Conservation (phyloP, 2,797 vertebrate species). For the Halcyon chelicuti region DNA sequence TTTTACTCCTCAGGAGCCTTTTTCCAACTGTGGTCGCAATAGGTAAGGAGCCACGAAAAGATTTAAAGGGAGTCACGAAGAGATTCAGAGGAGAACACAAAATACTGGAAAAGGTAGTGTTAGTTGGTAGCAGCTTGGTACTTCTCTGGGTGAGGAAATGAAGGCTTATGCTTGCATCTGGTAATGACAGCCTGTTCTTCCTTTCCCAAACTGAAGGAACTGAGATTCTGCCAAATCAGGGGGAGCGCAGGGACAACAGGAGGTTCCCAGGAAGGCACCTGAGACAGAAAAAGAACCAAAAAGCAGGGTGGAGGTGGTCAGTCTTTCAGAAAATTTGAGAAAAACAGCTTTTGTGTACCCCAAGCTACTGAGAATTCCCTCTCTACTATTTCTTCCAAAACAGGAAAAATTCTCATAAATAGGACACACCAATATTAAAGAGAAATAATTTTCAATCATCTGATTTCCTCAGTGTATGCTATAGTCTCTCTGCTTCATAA, state of each 20-base stretch:
- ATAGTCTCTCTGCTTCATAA: not conserved
- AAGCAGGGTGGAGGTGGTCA: not conserved
- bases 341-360: not conserved
- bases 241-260: not conserved
- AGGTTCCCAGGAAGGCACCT: not conserved
- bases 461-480: not conserved
- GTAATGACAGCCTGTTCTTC: constrained; percentile 53
- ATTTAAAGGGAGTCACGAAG: not conserved
- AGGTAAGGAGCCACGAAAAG: rapidly evolving
- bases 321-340: not conserved
- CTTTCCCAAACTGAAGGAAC: not conserved
- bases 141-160: constrained; percentile 22
- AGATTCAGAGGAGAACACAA: not conserved
- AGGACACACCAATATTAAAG: not conserved
- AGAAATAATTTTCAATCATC: not conserved
- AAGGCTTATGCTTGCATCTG: not conserved
- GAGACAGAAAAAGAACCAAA: not conserved
- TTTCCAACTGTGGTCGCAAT: not conserved
- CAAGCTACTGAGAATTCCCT: not conserved
- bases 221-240: constrained; percentile 33
- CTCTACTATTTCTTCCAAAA: not conserved
- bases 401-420: not conserved
- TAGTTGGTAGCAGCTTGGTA: not conserved
- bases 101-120: not conserved
- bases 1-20: not conserved